Base-by-base conservation (phyloP, 2,888 invertebrate species). In the Eristalinus sepulchralis region DNA sequence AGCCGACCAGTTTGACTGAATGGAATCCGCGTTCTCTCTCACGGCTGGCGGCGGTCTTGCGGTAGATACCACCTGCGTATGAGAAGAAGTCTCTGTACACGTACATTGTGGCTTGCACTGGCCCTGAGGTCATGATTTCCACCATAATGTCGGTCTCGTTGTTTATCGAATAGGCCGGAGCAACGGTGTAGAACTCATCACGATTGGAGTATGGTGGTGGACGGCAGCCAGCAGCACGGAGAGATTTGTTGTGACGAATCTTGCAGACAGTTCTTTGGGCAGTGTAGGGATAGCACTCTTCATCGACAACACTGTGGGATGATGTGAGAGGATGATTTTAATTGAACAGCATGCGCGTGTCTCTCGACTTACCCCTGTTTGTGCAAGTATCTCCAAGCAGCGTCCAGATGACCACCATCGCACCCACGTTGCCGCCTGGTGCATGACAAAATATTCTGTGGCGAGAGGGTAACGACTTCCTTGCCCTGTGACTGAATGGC, bases 31-130 rank as follows among this genome's bases (percentile, higher is more conserved):
- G 94, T 77, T 94, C 92, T 67, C 94, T 93, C 9, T 94, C 92
- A 82, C 94, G 92, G 1, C 94, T 94, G 88, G 94, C 93, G 0
- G 93, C 93, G 2, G 95, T 94, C 89, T 95, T 96, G 2, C 94
- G 94, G 93, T 99, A 99, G 72, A 99, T 94, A 4, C 98, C 98
- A 55, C 95, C 94, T 75, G 94, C 94, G 93, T 99, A 99, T 89
- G 96, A 94, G 94, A 97, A 99, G 94, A 99, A 98, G 92, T 99
- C 98, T 89, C 97, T 96, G 91, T 97, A 95, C 1, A 99, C 97
- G 88, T 95, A 95, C 95, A 98, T 97, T 13, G 97, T 96, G 0
- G 98, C 98, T 95, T 98, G 98, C 0, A 98, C 97, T 0, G 98
- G 98, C 62, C 99, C 99, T 59, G 97, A 97, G 63, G 95, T 95